These are phyloP conservation scores for Platorchestia sp. DNA, from an alignment of 1,140 invertebrate genomes.

Conservation along the genomic window DNA sequence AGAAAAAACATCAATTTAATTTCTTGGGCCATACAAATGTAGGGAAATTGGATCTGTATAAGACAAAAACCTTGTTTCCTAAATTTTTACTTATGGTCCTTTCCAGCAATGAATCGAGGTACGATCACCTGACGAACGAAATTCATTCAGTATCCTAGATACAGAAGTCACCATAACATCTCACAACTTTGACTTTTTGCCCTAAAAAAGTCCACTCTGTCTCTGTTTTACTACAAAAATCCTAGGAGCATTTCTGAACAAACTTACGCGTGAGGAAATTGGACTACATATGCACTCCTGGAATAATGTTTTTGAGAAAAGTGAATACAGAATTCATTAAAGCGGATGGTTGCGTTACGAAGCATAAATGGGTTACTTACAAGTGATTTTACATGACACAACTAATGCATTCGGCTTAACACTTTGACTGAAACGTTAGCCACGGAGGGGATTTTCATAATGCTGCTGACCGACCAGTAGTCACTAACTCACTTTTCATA, in stretches of 20 bases:
- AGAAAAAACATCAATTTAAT: neutral
- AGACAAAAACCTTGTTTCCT: neutral
- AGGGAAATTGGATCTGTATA: neutral
- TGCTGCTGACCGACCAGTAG: too few species aligned
- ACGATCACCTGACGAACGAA: neutral
- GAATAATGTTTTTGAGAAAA: too few species aligned
- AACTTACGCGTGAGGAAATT: neutral
- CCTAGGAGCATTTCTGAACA: neutral
- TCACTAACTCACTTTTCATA: too few species aligned
- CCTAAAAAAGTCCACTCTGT: too few species aligned
- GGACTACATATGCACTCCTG: neutral
- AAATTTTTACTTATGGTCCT: neutral
- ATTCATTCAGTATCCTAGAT: neutral
- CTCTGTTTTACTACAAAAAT: too few species aligned
- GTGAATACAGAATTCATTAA: too few species aligned
- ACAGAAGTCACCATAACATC: neutral
- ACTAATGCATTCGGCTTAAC: too few species aligned
- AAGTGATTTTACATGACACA: too few species aligned
- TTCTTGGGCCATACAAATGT: neutral
- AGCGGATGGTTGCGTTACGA: too few species aligned
- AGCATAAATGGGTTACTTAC: too few species aligned
- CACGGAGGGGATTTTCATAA: too few species aligned
- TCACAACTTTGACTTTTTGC: neutral
- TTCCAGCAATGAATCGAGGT: neutral
- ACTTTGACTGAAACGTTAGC: too few species aligned